Base-by-base conservation (phyloP, 2,888 invertebrate species). In the Branchipolynoe longqiensis region DNA sequence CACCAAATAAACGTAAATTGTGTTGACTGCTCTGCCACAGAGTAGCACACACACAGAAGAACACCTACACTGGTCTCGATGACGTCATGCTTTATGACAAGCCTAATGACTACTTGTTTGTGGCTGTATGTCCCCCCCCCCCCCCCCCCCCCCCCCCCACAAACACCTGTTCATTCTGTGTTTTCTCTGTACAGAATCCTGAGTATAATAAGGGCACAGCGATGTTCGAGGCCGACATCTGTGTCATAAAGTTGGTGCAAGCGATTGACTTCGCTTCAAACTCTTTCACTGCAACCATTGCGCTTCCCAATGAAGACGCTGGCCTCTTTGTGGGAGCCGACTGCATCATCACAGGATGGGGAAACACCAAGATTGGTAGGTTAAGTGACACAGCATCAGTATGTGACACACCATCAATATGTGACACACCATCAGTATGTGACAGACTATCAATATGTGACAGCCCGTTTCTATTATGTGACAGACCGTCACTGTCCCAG, bases 341-440 rank as follows among this genome's bases (percentile, higher is more conserved):
- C 54, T 81, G 81, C 33, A 28, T 56, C 54, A 81, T 81, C 48
- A 81, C 81, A 6, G 81, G 81, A 1, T 81, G 81, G 81, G 81
- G 81, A 22, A 81, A 73, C 38, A 73, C 73, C 36, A 1, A 38
- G 25, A 73, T 73, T 38, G 73, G 73, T 41, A 38, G 38, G 73
- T 73, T 38, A n/a, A n/a, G n/a, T n/a, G n/a, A n/a, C n/a, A n/a
- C n/a, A n/a, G n/a, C n/a, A n/a, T n/a, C n/a, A n/a, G n/a, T n/a
- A n/a, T n/a, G n/a, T n/a, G n/a, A n/a, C n/a, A n/a, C n/a, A n/a
- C n/a, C n/a, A n/a, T n/a, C n/a, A n/a, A n/a, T n/a, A n/a, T n/a
- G n/a, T n/a, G n/a, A n/a, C n/a, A n/a, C n/a, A n/a, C n/a, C n/a
- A n/a, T n/a, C n/a, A n/a, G n/a, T n/a, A n/a, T n/a, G n/a, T n/a